Percentiles rank a stretch among this genome's conserved stretches.
Conservation (phyloP, 2,797 vertebrate species). For the Ispidina lecontei region DNA sequence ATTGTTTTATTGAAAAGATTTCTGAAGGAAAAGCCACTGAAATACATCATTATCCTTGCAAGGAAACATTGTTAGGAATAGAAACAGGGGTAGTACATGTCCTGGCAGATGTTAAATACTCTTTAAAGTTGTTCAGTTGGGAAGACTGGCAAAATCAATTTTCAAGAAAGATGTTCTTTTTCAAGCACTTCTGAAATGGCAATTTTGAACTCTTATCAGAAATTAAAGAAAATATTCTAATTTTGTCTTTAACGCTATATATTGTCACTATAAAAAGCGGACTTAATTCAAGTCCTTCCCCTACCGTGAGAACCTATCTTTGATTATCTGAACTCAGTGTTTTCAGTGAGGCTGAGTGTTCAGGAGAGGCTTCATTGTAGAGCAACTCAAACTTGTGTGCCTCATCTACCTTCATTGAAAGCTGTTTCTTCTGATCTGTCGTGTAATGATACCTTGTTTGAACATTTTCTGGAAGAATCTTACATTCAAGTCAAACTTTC, state of each 20-base stretch:
- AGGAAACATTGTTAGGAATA: not conserved
- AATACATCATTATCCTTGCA: not conserved
- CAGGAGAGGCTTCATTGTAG: not conserved
- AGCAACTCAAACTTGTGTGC: not conserved
- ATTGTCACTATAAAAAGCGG: not conserved
- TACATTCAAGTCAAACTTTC: not conserved
- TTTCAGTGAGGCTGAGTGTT: not conserved
- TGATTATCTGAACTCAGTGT: not conserved
- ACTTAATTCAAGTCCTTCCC: not conserved
- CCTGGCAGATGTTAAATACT: not conserved
- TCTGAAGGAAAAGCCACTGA: not conserved
- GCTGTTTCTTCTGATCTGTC: not conserved
- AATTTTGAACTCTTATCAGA: slow-evolving; percentile 53
- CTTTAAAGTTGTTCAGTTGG: not conserved
- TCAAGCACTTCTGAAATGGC: slow-evolving; percentile 46
- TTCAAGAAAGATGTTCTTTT: slow-evolving; percentile 34
- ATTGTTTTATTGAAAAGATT: not conserved
- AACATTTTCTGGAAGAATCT: not conserved
- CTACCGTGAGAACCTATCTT: not conserved
- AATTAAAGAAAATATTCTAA: slow-evolving; percentile 46
- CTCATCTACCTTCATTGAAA: not conserved
- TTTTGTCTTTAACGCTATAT: slow-evolving; percentile 19
- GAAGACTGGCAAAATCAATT: slow-evolving; percentile 10
- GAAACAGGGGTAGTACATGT: not conserved
- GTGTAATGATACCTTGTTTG: not conserved